A percentile compares a stretch with the other conserved stretches of the same genome.
These are phyloP conservation scores for Unio delphinus DNA, from an alignment of 2,888 invertebrate species.

Conservation along the genomic window DNA sequence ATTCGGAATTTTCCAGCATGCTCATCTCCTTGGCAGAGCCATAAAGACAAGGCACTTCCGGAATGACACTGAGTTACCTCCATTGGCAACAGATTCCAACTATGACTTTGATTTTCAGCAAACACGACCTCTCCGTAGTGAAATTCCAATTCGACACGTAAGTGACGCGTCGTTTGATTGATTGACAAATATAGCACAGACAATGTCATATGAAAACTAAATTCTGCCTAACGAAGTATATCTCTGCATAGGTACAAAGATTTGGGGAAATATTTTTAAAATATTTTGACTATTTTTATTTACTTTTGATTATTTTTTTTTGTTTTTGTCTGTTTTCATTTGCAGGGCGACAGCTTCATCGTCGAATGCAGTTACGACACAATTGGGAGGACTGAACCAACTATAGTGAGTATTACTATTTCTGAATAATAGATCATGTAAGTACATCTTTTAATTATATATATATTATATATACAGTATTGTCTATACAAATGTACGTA, in stretches of 20 bases:
- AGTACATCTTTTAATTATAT: too few species aligned
- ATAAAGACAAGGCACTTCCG: constrained; percentile 44
- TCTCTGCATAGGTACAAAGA: not conserved
- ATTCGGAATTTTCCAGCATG: constrained; percentile 44
- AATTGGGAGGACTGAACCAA: constrained; percentile 17
- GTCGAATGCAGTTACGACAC: constrained; percentile 42
- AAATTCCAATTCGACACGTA: constrained; percentile 15
- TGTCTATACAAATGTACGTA: too few species aligned
- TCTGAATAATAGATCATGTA: too few species aligned
- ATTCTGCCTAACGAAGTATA: too few species aligned
- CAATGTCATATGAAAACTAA: too few species aligned
- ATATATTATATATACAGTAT: too few species aligned
- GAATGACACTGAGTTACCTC: constrained; percentile 42
- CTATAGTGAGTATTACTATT: constrained; percentile 28
- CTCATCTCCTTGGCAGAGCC: constrained; percentile 40
- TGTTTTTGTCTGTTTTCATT: not conserved
- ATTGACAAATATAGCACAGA: too few species aligned
- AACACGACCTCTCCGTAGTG: constrained; percentile 16
- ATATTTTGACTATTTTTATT: too few species aligned
- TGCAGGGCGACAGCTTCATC: constrained; percentile 40
- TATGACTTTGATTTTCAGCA: constrained; percentile 56
- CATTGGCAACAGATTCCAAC: constrained; percentile 38
- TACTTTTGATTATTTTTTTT: too few species aligned
- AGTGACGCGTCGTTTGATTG: not conserved
- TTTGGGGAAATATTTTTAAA: not conserved